These are phyloP conservation scores for Enteromius viviparus DNA, from an alignment of 2,797 vertebrate species.

Conservation along the genomic window DNA sequence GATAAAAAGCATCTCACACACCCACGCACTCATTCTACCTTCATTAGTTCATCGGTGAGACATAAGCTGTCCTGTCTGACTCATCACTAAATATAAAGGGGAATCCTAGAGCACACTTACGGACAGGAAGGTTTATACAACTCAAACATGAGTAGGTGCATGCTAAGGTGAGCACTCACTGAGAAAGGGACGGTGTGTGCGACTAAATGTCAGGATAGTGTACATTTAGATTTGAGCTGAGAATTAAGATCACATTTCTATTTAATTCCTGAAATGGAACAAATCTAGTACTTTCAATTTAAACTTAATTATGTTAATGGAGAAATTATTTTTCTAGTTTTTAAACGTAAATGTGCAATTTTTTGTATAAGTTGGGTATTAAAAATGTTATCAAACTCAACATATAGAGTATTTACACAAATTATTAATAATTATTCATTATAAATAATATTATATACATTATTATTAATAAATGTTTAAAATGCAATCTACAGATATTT, in stretches of 20 bases:
- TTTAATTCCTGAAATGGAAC: neutral
- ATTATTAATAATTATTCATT: neutral
- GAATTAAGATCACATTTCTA: neutral
- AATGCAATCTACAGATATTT: neutral
- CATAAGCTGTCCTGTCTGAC: constrained; percentile 45
- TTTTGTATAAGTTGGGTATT: neutral
- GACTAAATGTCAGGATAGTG: neutral
- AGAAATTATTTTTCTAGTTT: neutral
- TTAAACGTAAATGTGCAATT: neutral
- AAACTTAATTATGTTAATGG: neutral
- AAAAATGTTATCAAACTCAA: neutral
- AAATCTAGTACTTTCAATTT: neutral
- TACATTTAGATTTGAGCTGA: neutral
- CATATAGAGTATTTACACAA: neutral
- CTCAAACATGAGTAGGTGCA: neutral
- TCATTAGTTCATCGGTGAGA: constrained; percentile 43
- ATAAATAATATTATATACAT: neutral
- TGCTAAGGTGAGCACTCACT: constrained; percentile 8
- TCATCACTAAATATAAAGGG: constrained; percentile 28
- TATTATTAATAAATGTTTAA: neutral
- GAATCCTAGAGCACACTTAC: constrained; percentile 9
- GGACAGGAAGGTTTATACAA: neutral
- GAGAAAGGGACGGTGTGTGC: neutral
- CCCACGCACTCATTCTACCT: constrained; percentile 10
- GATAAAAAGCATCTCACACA: constrained; percentile 5